Percentiles rank a stretch among this genome's conserved stretches.
phyloP scores from a whole-genome alignment of 2,113 vertebrate genomes.

The Athene cunicularia region DNA sequence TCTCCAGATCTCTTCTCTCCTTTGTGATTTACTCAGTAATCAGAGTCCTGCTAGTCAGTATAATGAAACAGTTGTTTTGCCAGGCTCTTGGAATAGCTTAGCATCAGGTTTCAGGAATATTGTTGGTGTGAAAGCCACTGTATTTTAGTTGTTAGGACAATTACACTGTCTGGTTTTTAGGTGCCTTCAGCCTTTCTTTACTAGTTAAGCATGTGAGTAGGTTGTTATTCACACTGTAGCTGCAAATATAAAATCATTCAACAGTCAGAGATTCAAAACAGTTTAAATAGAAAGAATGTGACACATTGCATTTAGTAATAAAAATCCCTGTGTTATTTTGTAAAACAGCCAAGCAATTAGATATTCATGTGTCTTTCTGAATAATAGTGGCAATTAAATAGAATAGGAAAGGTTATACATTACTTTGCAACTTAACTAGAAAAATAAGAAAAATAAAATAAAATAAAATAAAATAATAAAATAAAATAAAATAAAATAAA shows the following conservation, averaged over 20 bases:
- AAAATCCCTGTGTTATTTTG: background rate
- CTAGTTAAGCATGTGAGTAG: background rate
- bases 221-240: background rate
- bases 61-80: slow-evolving; percentile 7
- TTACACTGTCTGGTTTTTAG: background rate
- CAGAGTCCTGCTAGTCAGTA: background rate
- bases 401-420: background rate
- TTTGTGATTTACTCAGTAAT: background rate
- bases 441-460: background rate
- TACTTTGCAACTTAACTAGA: background rate
- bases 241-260: background rate
- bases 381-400: background rate
- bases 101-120: background rate
- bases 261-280: background rate
- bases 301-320: background rate
- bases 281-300: background rate
- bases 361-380: background rate
- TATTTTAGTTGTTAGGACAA: background rate
- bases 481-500: background rate
- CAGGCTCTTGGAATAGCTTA: background rate
- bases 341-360: background rate
- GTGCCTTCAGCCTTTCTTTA: background rate
- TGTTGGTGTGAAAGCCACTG: background rate
- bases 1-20: background rate
- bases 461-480: background rate